Evolutionary conservation across 1,140 invertebrate species (phyloP).

Genomic region (Eufriesea mexicana): DNA sequence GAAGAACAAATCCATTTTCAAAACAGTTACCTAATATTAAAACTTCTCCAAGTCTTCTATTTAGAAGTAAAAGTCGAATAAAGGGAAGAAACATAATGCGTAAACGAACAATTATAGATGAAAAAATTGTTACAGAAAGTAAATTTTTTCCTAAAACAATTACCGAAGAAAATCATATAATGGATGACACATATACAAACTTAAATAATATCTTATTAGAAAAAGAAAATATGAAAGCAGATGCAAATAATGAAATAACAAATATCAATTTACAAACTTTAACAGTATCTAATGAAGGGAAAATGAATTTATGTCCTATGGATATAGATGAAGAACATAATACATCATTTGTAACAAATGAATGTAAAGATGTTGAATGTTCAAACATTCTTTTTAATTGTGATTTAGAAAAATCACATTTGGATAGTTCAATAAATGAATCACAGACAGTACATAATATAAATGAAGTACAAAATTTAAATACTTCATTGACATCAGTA

Average conservation of each 20-base stretch:
- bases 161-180: not conserved
- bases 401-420: conserved; percentile 22
- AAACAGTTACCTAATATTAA: conserved; percentile 34
- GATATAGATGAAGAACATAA: conserved; percentile 2
- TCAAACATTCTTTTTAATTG: not conserved
- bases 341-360: conserved; percentile 1
- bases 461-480: conserved; percentile 3
- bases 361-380: not conserved
- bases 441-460: not conserved
- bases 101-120: conserved; percentile 56
- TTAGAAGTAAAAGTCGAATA: conserved; percentile 38
- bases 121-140: conserved; percentile 56
- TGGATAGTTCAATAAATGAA: conserved; percentile 9
- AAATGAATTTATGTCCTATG: not conserved
- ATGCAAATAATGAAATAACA: not conserved
- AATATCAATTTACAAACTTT: not conserved
- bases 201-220: not conserved
- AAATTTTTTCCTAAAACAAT: conserved; percentile 60
- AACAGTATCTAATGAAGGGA: conserved; percentile 1
- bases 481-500: not conserved
- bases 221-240: not conserved
- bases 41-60: conserved; percentile 62
- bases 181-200: not conserved
- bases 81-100: conserved; percentile 52
- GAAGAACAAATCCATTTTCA: conserved; percentile 65